phyloP scores from a whole-genome alignment of 2,888 invertebrate genomes.

The Euclidia mi region DNA sequence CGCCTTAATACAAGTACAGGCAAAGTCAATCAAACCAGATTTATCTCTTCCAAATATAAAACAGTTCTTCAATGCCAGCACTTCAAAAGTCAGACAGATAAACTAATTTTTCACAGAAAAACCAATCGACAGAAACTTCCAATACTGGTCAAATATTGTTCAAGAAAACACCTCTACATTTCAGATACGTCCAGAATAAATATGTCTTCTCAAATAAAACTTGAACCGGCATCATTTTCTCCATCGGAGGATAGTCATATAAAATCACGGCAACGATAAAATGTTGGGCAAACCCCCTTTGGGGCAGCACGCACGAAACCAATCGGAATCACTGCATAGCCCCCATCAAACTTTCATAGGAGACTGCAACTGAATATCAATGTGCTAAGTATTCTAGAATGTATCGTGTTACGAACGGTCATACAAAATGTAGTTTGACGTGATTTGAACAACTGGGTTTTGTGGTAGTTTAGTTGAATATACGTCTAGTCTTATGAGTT shows the following conservation, averaged over 20 bases:
- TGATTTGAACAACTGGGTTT: too few species aligned
- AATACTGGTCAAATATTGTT: neutral
- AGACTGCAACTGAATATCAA: constrained; percentile 66
- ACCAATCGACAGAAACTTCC: too few species aligned
- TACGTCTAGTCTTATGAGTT: too few species aligned
- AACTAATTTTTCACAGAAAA: too few species aligned
- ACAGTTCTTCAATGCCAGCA: too few species aligned
- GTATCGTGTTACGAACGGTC: constrained; percentile 20
- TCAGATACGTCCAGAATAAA: constrained; percentile 35
- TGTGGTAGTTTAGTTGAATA: too few species aligned
- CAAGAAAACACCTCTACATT: neutral
- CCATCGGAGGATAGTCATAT: constrained; percentile 57
- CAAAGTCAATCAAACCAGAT: too few species aligned
- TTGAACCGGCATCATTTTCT: constrained; percentile 40
- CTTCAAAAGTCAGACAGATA: too few species aligned
- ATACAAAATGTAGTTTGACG: neutral
- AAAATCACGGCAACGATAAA: constrained; percentile 70
- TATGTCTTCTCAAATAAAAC: constrained; percentile 47
- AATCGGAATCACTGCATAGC: constrained; percentile 77
- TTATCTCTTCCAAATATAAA: too few species aligned
- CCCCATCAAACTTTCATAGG: constrained; percentile 72
- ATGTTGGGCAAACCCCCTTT: constrained; percentile 58
- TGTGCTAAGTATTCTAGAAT: constrained; percentile 39
- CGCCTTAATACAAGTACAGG: too few species aligned
- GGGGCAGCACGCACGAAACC: constrained; percentile 68